Conservation (phyloP, 2,113 vertebrate species). For the Eira barbara region DNA sequence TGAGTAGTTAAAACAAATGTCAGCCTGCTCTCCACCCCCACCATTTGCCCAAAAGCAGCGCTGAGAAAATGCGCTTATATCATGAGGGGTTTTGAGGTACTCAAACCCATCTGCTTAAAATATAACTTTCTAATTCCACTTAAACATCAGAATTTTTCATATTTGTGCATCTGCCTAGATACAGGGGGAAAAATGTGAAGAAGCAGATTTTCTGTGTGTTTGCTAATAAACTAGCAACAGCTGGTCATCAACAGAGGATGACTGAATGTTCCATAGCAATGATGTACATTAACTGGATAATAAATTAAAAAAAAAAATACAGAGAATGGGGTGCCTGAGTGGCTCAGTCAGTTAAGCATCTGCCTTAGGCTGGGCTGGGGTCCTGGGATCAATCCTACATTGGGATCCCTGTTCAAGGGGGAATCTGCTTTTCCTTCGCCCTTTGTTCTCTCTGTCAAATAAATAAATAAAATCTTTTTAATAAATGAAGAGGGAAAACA, state of each 20-base stretch:
- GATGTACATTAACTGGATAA: not conserved
- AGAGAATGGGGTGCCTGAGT: not conserved
- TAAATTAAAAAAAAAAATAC: not conserved
- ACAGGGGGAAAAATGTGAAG: not conserved
- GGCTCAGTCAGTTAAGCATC: not conserved
- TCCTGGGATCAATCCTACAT: no score
- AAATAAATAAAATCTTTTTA: not conserved
- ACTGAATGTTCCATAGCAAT: not conserved
- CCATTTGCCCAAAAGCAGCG: not conserved
- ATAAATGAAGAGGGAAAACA: not conserved
- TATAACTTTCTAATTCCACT: slow-evolving; percentile 10
- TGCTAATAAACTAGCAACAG: slow-evolving; percentile 4
- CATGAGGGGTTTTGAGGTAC: not conserved
- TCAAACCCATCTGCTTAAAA: not conserved
- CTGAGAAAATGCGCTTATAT: not conserved
- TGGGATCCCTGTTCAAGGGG: not conserved
- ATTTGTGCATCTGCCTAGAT: not conserved
- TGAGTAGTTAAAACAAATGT: not conserved
- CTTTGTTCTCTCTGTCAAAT: not conserved
- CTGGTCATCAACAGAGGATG: not conserved
- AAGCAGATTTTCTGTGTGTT: not conserved
- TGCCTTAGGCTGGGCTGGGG: not conserved
- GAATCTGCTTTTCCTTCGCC: not conserved
- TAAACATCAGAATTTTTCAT: not conserved
- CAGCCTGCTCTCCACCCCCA: not conserved